Percentiles rank a stretch among this genome's conserved stretches.
Conservation (phyloP, 2,113 vertebrate genomes). For the Channa argus region DNA sequence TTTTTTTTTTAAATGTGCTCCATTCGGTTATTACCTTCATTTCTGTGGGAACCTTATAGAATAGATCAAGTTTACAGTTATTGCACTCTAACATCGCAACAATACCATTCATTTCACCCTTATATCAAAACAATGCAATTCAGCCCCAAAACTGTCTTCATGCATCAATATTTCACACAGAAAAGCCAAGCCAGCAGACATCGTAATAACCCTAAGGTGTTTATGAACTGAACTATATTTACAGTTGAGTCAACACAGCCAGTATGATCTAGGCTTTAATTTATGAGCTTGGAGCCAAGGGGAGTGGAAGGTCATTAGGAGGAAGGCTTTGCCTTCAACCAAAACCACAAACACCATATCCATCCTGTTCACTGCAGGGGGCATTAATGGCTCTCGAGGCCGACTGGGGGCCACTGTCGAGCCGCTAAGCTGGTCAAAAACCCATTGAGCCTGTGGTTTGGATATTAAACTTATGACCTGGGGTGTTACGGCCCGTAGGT, state of each 20-base stretch:
- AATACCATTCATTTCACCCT: slow-evolving; percentile 18
- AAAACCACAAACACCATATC: slow-evolving; percentile 51
- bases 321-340: slow-evolving; percentile 50
- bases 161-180: slow-evolving; percentile 48
- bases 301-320: slow-evolving; percentile 63
- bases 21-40: slow-evolving; percentile 70
- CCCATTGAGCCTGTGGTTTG: slow-evolving; percentile 38
- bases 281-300: slow-evolving; percentile 56
- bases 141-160: slow-evolving; percentile 26
- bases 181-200: not conserved
- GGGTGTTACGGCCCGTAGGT: slow-evolving; percentile 9
- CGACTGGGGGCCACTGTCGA: slow-evolving; percentile 32
- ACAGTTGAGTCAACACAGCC: slow-evolving; percentile 66
- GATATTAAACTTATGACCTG: slow-evolving; percentile 60
- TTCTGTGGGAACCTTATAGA: slow-evolving; percentile 21
- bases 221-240: slow-evolving; percentile 60
- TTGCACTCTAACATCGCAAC: slow-evolving; percentile 28
- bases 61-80: slow-evolving; percentile 51
- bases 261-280: slow-evolving; percentile 51
- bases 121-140: slow-evolving; percentile 49
- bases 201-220: slow-evolving; percentile 38
- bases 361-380: slow-evolving; percentile 49
- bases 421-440: slow-evolving; percentile 55
- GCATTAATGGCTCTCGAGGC: slow-evolving; percentile 61
- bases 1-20: slow-evolving; percentile 29